Base-by-base conservation (phyloP, 1,140 invertebrate species). In the Papilio xuthus region DNA sequence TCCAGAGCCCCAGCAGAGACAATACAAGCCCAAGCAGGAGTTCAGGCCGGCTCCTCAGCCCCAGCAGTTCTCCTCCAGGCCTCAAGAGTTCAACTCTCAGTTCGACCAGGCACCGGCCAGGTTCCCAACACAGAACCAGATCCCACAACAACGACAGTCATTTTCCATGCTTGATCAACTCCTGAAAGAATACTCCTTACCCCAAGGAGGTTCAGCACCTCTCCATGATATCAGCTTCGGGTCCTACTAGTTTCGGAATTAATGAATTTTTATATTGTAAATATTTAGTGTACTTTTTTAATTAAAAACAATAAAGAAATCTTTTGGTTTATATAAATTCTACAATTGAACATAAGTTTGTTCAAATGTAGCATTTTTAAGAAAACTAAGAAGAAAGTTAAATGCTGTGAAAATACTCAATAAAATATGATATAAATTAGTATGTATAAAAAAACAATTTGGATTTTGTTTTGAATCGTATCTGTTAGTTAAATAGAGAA, bases 161-260 rank as follows among this genome's bases (percentile, higher is more conserved):
- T 95, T 95, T 56, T 96, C 96, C n/a, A 95, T 97, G 86, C 93
- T 97, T 20, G 97, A 97, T 85, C 96, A 97, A 85, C 94, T 97
- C n/a, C 96, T 97, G 23, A 96, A 96, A 85, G 97, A 98, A 82
- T 97, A 97, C 85, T 96, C 97, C 15, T 90, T 98, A 23, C 97
- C 97, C 0, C 94, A 96, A 84, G 95, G 95, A 53, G 95, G 94
- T 12, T 95, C 96, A 13, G 94, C 96, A 3, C 95, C 97, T 0
- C 91, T 97, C 20, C 97, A 97, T 85, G 97, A 97, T 87, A 97
- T 97, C 86, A 96, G 96, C 78, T 98, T 97, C 84, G 96, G 97
- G 84, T 96, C 96, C 80, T 96, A 96, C 88, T 96, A 94, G 86
- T 79, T 77, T 89, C 83, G 84, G 81, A 79, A 80, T 72, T 77